These are phyloP conservation scores for Gymnoscopelus microlampas DNA, from an alignment of 2,797 vertebrate genomes.

Conservation along the genomic window DNA sequence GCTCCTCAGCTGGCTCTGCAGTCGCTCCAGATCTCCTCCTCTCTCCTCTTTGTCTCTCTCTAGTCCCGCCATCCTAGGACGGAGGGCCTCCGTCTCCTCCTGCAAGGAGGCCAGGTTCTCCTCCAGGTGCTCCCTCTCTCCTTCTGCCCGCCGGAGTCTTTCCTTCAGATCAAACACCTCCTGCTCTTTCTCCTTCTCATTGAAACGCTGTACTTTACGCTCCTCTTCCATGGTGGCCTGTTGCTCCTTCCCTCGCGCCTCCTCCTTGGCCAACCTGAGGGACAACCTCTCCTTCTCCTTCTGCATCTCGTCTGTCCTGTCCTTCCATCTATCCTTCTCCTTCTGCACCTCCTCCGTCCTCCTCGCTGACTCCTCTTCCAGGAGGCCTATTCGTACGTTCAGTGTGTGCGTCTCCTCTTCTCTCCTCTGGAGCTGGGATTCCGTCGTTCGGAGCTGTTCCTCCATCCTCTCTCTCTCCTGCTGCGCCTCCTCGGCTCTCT, in stretches of 20 bases:
- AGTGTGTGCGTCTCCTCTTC: conserved; percentile 11
- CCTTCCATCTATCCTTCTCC: neutral
- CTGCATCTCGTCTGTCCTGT: neutral
- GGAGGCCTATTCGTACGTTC: conserved; percentile 21
- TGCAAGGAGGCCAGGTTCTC: neutral
- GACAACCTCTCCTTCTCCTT: too few species aligned
- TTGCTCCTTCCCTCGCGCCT: too few species aligned
- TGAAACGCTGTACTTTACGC: too few species aligned
- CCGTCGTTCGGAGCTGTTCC: neutral
- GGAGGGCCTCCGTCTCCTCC: too few species aligned
- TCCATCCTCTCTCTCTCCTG: conserved; percentile 45
- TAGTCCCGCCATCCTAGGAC: too few species aligned
- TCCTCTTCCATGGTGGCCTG: too few species aligned
- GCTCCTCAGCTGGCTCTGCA: conserved; percentile 7
- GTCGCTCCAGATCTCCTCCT: conserved; percentile 1
- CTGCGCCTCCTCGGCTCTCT: too few species aligned
- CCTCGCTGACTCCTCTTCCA: conserved; percentile 30
- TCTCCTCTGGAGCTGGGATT: neutral
- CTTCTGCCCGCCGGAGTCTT: neutral
- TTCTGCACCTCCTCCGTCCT: neutral
- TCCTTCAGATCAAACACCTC: too few species aligned
- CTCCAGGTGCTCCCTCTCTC: conserved; percentile 23
- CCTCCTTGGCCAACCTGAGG: too few species aligned
- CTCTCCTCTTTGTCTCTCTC: conserved; percentile 18
- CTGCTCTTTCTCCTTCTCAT: too few species aligned